phyloP scores from a whole-genome alignment of 2,113 vertebrate species.

The Tiliqua scincoides region DNA sequence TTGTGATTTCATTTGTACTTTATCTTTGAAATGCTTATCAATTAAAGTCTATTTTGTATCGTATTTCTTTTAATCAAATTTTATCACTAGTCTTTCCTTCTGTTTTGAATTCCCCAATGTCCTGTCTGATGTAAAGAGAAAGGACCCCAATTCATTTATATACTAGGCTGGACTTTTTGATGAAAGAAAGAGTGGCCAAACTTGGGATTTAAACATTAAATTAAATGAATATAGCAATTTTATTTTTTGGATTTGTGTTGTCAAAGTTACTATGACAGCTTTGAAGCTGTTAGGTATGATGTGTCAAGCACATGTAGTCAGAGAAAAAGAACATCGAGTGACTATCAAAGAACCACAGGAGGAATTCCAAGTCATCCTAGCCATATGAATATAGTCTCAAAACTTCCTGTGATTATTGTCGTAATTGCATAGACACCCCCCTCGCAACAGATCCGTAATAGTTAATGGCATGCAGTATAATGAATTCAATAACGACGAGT shows the following conservation, averaged over 20 bases:
- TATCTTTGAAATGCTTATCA: not conserved
- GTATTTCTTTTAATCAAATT: not conserved
- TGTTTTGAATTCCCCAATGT: not conserved
- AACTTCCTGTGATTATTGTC: constrained; percentile 57
- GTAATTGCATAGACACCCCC: constrained; percentile 76
- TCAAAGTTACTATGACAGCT: constrained; percentile 69
- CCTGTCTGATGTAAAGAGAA: not conserved
- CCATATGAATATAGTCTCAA: constrained; percentile 50
- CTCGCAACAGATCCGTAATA: constrained; percentile 75
- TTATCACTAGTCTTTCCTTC: not conserved
- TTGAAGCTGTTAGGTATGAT: constrained; percentile 70
- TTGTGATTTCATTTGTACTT: not conserved
- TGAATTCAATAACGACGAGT: constrained; percentile 89
- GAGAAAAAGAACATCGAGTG: constrained; percentile 62
- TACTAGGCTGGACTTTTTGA: not conserved
- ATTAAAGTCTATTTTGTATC: not conserved
- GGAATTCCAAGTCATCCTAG: constrained; percentile 45
- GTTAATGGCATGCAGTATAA: constrained; percentile 82
- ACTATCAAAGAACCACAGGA: constrained; percentile 62
- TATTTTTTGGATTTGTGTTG: constrained; percentile 39
- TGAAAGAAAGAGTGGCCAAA: not conserved
- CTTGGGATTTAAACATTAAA: constrained; percentile 62
- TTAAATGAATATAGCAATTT: constrained; percentile 32
- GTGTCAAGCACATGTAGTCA: constrained; percentile 71
- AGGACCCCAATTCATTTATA: not conserved